phyloP scores from a whole-genome alignment of 1,140 invertebrate species.

The Hyles euphorbiae region DNA sequence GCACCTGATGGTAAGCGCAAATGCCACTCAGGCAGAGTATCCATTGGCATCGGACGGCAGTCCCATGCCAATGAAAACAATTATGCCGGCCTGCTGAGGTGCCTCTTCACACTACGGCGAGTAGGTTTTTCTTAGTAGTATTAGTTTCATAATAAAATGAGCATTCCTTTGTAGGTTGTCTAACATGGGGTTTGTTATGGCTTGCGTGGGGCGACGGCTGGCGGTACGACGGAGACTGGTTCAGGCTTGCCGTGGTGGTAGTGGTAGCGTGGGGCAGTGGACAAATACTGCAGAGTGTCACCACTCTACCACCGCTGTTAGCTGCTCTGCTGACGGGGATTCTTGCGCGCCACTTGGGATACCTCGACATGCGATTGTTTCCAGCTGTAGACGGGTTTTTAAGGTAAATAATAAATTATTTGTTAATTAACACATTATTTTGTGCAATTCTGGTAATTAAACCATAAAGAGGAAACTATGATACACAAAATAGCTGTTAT shows the following conservation, averaged over 20 bases:
- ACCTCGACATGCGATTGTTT: constrained; percentile 52
- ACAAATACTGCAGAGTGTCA: constrained; percentile 39
- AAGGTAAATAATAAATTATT: constrained; percentile 31
- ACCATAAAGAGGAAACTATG: too few relatives aligned
- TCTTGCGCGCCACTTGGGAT: constrained; percentile 42
- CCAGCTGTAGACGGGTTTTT: constrained; percentile 49
- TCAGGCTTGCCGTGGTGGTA: constrained; percentile 36
- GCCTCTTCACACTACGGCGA: too few relatives aligned
- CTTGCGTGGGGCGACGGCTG: constrained; percentile 46
- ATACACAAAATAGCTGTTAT: too few relatives aligned
- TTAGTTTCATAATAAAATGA: neutral
- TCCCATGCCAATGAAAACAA: too few relatives aligned
- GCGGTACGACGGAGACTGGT: constrained; percentile 48
- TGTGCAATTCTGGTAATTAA: too few relatives aligned
- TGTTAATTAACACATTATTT: too few relatives aligned
- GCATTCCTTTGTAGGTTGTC: constrained; percentile 29
- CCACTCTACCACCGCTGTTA: constrained; percentile 49
- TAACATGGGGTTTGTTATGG: constrained; percentile 51
- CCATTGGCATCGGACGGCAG: too few relatives aligned
- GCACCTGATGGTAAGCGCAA: too few relatives aligned
- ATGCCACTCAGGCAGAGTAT: too few relatives aligned
- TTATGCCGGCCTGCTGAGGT: too few relatives aligned
- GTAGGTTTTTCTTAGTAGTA: too few relatives aligned
- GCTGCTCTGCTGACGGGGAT: constrained; percentile 57
- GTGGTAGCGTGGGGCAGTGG: constrained; percentile 50